Percentiles rank a stretch among this genome's conserved stretches.
Conservation (phyloP, 2,113 vertebrate species). For the Hyaena hyaena region DNA sequence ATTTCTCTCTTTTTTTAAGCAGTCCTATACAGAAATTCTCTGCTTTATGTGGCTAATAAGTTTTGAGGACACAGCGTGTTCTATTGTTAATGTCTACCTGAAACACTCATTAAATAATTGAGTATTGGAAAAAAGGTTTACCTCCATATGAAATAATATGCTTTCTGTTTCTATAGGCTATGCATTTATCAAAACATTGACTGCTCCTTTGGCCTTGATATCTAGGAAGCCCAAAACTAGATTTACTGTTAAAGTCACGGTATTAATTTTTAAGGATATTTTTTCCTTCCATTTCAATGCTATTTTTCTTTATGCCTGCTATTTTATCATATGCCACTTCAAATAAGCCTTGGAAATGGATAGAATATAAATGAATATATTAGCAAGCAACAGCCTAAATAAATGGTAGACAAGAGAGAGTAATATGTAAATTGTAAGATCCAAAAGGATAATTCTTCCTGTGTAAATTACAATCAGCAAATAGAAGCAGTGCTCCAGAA, state of each 20-base stretch:
- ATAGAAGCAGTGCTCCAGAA: conserved; percentile 55
- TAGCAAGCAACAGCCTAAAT: conserved; percentile 71
- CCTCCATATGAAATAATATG: conserved; percentile 26
- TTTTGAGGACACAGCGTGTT: conserved; percentile 37
- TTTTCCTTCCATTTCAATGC: conserved; percentile 65
- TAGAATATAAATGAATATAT: conserved; percentile 81
- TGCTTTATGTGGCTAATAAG: neutral
- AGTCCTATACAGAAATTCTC: conserved; percentile 3
- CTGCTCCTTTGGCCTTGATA: conserved; percentile 57
- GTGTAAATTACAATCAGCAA: conserved; percentile 71
- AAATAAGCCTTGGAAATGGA: conserved; percentile 77
- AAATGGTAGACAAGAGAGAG: conserved; percentile 60
- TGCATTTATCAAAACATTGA: conserved; percentile 64
- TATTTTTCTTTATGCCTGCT: conserved; percentile 73
- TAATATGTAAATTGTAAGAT: conserved; percentile 74
- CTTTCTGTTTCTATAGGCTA: conserved; percentile 51
- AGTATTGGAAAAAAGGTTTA: conserved; percentile 34
- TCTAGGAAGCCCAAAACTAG: conserved; percentile 23
- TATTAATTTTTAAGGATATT: conserved; percentile 76
- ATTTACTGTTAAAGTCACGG: conserved; percentile 68
- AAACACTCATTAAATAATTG: conserved; percentile 69
- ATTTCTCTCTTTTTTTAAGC: conserved; percentile 20
- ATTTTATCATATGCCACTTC: conserved; percentile 75
- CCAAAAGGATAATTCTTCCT: conserved; percentile 72
- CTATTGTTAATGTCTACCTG: conserved; percentile 18